Conservation (phyloP, 2,797 vertebrate species). For the Ibycter americanus region DNA sequence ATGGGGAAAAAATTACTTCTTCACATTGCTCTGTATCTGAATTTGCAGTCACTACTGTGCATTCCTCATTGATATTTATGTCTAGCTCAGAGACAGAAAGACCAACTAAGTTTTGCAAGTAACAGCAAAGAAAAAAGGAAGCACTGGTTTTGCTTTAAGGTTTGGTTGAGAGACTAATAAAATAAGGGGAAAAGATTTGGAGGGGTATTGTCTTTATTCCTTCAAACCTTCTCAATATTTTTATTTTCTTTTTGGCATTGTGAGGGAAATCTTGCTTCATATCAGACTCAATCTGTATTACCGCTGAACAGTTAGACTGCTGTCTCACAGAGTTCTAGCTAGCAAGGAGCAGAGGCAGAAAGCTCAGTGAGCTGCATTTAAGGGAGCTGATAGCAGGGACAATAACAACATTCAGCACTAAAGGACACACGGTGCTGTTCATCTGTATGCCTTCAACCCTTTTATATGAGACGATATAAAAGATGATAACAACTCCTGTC, state of each 20-base stretch:
- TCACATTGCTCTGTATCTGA: not conserved
- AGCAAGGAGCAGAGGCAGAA: not conserved
- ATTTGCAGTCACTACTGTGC: not conserved
- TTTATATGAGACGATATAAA: not conserved
- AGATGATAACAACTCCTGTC: not conserved
- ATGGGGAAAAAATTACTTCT: not conserved
- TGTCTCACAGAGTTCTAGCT: not conserved
- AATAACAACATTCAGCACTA: not conserved
- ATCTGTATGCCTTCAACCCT: not conserved
- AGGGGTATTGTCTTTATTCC: not conserved
- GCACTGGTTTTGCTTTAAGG: not conserved
- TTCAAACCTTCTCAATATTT: not conserved
- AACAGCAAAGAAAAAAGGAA: not conserved
- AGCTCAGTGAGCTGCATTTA: not conserved
- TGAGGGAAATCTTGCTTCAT: not conserved
- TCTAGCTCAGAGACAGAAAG: not conserved
- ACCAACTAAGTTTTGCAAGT: not conserved
- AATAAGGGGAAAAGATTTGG: not conserved
- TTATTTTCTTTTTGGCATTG: not conserved
- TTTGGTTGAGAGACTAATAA: not conserved
- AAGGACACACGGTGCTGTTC: not conserved
- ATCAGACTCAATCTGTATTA: not conserved
- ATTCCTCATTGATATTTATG: not conserved
- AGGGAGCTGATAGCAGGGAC: not conserved
- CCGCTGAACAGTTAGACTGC: not conserved